Evolutionary conservation across 2,797 vertebrate species (phyloP).

Genomic region (Ptychadena robeensis): DNA sequence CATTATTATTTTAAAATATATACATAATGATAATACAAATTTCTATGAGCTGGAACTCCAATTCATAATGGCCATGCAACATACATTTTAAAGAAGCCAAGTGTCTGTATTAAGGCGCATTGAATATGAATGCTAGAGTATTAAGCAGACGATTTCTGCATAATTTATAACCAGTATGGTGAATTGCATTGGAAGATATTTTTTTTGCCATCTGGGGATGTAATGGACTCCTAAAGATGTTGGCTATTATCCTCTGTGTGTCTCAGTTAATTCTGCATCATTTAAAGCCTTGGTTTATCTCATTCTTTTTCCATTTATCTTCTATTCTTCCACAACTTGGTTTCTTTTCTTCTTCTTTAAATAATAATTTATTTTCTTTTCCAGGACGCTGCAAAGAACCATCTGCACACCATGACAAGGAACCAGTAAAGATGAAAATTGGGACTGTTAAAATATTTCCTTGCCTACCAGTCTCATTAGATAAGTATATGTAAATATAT

Average conservation of each 20-base stretch:
- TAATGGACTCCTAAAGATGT: conserved; percentile 46
- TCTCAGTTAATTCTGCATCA: conserved; percentile 57
- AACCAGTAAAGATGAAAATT: conserved; percentile 60
- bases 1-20: background rate
- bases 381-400: conserved; percentile 57
- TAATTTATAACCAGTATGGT: conserved; percentile 42
- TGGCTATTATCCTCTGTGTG: conserved; percentile 24
- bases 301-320: conserved; percentile 56
- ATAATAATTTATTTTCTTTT: conserved; percentile 63
- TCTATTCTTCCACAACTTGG: conserved; percentile 49
- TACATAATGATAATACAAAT: background rate
- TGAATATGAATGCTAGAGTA: conserved; percentile 18
- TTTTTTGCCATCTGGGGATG: conserved; percentile 45
- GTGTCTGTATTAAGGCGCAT: conserved; percentile 18
- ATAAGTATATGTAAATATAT: conserved; percentile 64
- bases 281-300: conserved; percentile 54
- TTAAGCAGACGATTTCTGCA: conserved; percentile 39
- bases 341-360: conserved; percentile 63
- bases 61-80: background rate
- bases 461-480: conserved; percentile 61
- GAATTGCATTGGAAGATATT: conserved; percentile 23
- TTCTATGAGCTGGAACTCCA: background rate
- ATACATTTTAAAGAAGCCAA: conserved; percentile 1
- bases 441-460: conserved; percentile 59
- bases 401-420: conserved; percentile 51